Percentiles rank a stretch among this genome's conserved stretches.
Conservation (phyloP, 35 echinoderm and acorn worm species). For the Amphiura filiformis region DNA sequence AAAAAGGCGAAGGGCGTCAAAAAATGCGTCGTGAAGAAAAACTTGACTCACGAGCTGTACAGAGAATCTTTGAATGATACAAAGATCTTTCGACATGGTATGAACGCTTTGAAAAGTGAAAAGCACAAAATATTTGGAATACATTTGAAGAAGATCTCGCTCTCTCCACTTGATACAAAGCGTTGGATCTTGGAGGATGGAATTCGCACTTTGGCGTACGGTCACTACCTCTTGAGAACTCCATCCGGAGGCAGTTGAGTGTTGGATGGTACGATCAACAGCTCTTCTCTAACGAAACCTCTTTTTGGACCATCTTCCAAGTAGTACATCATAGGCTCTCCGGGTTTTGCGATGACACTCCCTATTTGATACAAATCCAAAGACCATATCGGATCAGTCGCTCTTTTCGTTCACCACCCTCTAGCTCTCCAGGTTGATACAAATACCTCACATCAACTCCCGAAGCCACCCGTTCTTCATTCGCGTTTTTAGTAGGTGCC, state of each 20-base stretch:
- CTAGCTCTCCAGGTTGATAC: conserved; percentile 9
- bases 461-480: background rate
- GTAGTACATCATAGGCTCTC: conserved; percentile 12
- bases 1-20: conserved; percentile 14
- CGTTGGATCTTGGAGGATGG: background rate
- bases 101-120: background rate
- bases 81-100: conserved; percentile 8
- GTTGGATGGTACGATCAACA: no score
- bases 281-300: background rate
- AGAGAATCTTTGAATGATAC: background rate
- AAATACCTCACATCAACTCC: background rate
- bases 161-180: background rate
- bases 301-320: background rate
- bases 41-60: background rate
- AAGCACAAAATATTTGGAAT: background rate
- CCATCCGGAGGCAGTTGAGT: no score
- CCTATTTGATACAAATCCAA: background rate
- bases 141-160: conserved; percentile 9
- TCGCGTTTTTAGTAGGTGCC: background rate
- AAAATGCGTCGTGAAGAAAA: background rate
- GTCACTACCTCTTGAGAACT: no score
- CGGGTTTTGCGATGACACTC: background rate
- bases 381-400: conserved; percentile 15
- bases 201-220: no score
- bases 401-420: background rate